These are phyloP conservation scores for Ceratina calcarata DNA, from an alignment of 1,140 invertebrate species.

Conservation along the genomic window DNA sequence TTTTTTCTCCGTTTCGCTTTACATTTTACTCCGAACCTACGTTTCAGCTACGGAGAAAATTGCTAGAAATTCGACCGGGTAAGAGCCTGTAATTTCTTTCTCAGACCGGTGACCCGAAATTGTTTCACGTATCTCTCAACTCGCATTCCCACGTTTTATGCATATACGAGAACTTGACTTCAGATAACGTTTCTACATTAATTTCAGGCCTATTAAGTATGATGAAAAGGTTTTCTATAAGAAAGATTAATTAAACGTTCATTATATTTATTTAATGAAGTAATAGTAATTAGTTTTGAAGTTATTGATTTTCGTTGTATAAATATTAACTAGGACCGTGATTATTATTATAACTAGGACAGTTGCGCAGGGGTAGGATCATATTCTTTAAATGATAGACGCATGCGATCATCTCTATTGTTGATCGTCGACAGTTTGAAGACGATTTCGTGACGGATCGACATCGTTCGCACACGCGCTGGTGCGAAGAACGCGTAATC, in stretches of 20 bases:
- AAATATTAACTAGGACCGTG: too few relatives aligned
- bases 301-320: too few relatives aligned
- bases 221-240: too few relatives aligned
- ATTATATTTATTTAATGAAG: too few relatives aligned
- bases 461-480: conserved; percentile 45
- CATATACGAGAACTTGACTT: too few relatives aligned
- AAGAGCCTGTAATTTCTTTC: conserved; percentile 48
- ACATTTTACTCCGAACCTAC: conserved; percentile 47
- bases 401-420: conserved; percentile 30
- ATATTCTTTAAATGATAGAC: neutral
- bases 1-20: conserved; percentile 44
- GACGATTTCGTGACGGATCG: conserved; percentile 53
- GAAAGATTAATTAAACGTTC: too few relatives aligned
- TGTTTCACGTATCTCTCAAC: conserved; percentile 9
- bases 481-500: conserved; percentile 67
- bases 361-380: neutral
- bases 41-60: conserved; percentile 44
- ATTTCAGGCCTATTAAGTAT: too few relatives aligned
- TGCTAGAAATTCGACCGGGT: conserved; percentile 48
- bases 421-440: too few relatives aligned
- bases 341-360: too few relatives aligned
- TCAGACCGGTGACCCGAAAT: conserved; percentile 34
- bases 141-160: neutral
- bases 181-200: too few relatives aligned
- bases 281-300: too few relatives aligned